Percentiles rank a stretch among this genome's conserved stretches.
These are phyloP conservation scores for Agriopis leucophaearia DNA, from an alignment of 2,888 invertebrate genomes.

Conservation along the genomic window DNA sequence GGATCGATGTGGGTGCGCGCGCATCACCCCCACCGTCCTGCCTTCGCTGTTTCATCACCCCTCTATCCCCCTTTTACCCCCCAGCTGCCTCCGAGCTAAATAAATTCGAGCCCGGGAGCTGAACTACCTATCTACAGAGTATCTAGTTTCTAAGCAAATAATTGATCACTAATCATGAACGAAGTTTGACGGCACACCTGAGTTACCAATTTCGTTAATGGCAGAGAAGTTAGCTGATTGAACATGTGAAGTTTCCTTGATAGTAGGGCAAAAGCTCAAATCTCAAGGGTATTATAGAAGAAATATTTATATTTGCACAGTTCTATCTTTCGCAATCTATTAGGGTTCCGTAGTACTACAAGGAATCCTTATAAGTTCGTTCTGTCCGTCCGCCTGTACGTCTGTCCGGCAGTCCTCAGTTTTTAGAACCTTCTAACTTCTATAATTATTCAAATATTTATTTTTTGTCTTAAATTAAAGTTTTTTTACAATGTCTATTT, in stretches of 20 bases:
- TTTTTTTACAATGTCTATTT: no score
- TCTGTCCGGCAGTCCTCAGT: no score
- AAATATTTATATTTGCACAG: no score
- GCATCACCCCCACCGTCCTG: conserved; percentile 54
- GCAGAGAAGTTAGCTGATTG: conserved; percentile 1
- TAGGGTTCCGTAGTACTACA: no score
- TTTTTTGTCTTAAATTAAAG: no score
- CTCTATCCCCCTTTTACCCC: conserved; percentile 31
- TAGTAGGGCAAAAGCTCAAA: background rate
- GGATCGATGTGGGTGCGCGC: conserved; percentile 79
- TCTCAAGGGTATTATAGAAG: no score
- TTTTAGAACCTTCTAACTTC: no score
- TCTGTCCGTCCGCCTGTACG: no score
- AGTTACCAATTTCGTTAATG: conserved; percentile 17
- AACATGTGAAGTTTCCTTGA: conserved; percentile 5
- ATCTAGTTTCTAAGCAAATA: conserved; percentile 32
- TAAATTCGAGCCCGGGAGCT: conserved; percentile 59
- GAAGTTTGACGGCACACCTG: conserved; percentile 26
- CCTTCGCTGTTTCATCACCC: conserved; percentile 26
- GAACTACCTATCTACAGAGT: conserved; percentile 39
- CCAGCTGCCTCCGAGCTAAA: conserved; percentile 59
- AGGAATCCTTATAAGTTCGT: no score
- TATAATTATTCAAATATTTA: no score
- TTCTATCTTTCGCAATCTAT: no score
- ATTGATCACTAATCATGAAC: conserved; percentile 31